Evolutionary conservation across 2,888 invertebrate genomes (phyloP), one percentile per base, ranked within the genome.

Genomic region (Eugnorisma glareosa): DNA sequence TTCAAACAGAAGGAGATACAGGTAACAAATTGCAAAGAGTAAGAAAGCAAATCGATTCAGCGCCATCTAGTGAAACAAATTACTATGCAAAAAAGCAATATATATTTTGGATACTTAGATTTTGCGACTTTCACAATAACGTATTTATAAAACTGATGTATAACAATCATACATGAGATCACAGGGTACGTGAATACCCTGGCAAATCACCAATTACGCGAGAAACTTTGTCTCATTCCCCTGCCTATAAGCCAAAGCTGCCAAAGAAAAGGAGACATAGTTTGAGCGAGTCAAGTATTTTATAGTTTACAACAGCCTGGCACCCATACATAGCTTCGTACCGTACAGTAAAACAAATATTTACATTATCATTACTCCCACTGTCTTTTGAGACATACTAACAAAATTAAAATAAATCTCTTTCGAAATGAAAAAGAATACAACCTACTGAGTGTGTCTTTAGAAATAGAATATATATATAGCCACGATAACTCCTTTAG

Each of bases 121-220:
- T 92, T 93, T 93, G 93, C 93, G 92, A 93, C 92, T 90, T 91
- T 89, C 90, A 91, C 91, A 91, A 88, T 89, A 92, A 91, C 90
- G 90, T 92, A 90, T 90, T 91, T 90, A 89, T 88, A 90, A 61
- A 89, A 92, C 89, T 90, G 91, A 89, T 91, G 91, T 90, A 89
- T 92, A 93, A 94, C 95, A 95, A 94, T 94, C 95, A 95, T 94
- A 94, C 94, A 94, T 97, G 97, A 97, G 97, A 97, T 97, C 97
- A 96, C 97, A 96, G 96, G 94, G 96, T 94, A 95, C 90, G 89
- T 90, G 88, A 75, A 91, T 92, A 94, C 94, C 93, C 96, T 95
- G 95, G 95, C 94, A 89, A 94, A 94, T 94, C 93, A 95, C 93
- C 92, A 90, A 92, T 90, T 89, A 92, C 92, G 90, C 91, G 88